Evolutionary conservation across 2,113 vertebrate genomes (phyloP), one percentile per base, ranked within the genome.

Genomic region (Acanthisitta chloris): DNA sequence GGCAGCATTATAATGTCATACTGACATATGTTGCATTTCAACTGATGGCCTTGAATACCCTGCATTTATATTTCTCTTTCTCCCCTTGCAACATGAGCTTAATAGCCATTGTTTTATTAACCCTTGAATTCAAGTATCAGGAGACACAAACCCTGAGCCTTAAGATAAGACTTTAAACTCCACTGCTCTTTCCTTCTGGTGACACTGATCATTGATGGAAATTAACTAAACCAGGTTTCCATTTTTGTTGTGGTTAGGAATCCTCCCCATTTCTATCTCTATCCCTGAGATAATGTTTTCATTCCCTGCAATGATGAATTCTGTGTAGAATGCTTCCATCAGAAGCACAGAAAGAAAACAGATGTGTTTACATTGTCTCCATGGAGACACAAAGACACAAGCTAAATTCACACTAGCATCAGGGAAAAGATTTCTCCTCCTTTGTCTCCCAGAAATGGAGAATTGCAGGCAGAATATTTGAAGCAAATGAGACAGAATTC

Each of bases 361-460:
- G 97, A 97, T 98, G 97, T 96, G 96, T 96, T 88, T 97, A 92
- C 85, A 19, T 19, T 69, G 94, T 98, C 88, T 96, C 98, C 97
- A 97, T 97, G 97, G 97, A 97, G 93, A 98, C 88, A 90, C 61
- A 86, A 90, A 81, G 92, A 69, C 96, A 76, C 62, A 95, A 90
- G 74, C 49, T 90, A 77, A 82, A 94, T 88, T 92, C 93, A 69
- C 36, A 8, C 57, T 79, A 61, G 58, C 40, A 42, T 61, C 55
- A 42, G 55, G 66, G 79, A 66, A 69, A 85, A 81, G 92, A 76
- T 91, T 91, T 85, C 81, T 43, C 31, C 73, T 84, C 79, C 62
- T 97, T 97, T 96, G 96, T 96, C 92, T 96, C 88, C 57, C 83
- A 79, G 86, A 94, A 74, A 92, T 81, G 65, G 62, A 90, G 80